These are phyloP conservation scores for Pseudomugil gertrudae DNA, from an alignment of 2,797 vertebrate genomes.

Conservation along the genomic window DNA sequence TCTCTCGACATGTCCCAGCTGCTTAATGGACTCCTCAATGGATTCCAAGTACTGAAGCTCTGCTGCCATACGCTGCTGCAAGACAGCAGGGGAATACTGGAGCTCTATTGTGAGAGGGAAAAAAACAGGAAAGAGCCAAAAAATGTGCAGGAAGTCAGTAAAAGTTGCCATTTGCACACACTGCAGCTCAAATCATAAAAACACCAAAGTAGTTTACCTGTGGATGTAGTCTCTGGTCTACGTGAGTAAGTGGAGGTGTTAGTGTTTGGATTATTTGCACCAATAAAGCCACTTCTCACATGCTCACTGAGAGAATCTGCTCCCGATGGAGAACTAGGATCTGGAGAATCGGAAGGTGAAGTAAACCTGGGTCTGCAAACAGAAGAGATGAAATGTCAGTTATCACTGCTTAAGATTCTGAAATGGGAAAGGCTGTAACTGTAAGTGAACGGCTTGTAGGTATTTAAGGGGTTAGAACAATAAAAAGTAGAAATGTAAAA, in stretches of 20 bases:
- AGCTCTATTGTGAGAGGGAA: slow-evolving; percentile 77
- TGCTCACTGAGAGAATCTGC: slow-evolving; percentile 52
- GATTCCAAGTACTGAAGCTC: slow-evolving; percentile 92
- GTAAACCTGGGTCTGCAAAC: slow-evolving; percentile 39
- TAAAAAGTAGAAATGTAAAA: not conserved
- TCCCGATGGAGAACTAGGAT: slow-evolving; percentile 45
- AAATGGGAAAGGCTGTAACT: not conserved
- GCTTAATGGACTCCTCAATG: slow-evolving; percentile 92
- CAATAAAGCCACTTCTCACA: slow-evolving; percentile 37
- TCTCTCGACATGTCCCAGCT: slow-evolving; percentile 90
- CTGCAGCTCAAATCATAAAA: not conserved
- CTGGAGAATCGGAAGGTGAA: slow-evolving; percentile 56
- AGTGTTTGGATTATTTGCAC: slow-evolving; percentile 32
- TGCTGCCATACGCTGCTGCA: slow-evolving; percentile 90
- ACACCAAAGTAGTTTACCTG: slow-evolving; percentile 55
- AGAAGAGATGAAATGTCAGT: not conserved
- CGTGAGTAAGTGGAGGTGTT: slow-evolving; percentile 27
- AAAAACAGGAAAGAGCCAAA: not conserved
- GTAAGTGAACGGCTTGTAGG: not conserved
- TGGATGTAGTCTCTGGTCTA: slow-evolving; percentile 43
- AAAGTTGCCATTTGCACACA: not conserved
- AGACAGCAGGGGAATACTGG: slow-evolving; percentile 87
- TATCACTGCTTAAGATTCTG: not conserved
- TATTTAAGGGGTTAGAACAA: not conserved
- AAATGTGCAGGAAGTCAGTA: not conserved